Evolutionary conservation across 2,113 vertebrate species (phyloP).

Genomic region (Rhineura floridana): DNA sequence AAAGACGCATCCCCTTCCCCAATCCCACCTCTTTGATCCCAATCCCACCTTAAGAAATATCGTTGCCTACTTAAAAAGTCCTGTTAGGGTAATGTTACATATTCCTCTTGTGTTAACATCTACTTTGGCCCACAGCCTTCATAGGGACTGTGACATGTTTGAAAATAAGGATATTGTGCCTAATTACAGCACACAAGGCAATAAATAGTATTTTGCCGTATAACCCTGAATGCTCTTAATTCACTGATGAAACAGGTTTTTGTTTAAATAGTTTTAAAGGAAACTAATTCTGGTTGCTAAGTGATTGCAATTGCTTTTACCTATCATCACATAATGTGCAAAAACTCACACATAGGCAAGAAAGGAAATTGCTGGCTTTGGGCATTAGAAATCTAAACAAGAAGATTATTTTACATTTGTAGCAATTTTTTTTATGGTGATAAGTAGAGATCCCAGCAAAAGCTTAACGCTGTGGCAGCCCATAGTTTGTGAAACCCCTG

Average conservation of each 20-base stretch:
- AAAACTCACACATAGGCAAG: constrained; percentile 35
- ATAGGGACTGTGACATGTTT: not conserved
- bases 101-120: not conserved
- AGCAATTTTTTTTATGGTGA: not conserved
- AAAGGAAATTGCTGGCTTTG: constrained; percentile 52
- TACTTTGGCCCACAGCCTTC: not conserved
- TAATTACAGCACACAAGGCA: not conserved
- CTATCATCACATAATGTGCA: constrained; percentile 31
- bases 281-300: constrained; percentile 64
- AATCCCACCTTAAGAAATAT: not conserved
- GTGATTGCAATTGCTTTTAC: constrained; percentile 54
- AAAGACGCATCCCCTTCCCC: too few relatives aligned
- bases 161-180: not conserved
- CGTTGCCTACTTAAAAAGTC: not conserved
- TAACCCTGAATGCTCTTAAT: constrained; percentile 3
- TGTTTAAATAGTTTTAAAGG: constrained; percentile 10
- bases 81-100: not conserved
- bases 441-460: not conserved
- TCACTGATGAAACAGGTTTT: constrained; percentile 26
- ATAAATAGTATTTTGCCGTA: not conserved
- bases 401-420: constrained; percentile 36
- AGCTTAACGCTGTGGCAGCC: not conserved
- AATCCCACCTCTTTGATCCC: not conserved
- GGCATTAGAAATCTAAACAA: constrained; percentile 36
- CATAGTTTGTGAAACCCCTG: not conserved